Conservation (phyloP, 2,888 invertebrate species). For the Ferdinandea cuprea region DNA sequence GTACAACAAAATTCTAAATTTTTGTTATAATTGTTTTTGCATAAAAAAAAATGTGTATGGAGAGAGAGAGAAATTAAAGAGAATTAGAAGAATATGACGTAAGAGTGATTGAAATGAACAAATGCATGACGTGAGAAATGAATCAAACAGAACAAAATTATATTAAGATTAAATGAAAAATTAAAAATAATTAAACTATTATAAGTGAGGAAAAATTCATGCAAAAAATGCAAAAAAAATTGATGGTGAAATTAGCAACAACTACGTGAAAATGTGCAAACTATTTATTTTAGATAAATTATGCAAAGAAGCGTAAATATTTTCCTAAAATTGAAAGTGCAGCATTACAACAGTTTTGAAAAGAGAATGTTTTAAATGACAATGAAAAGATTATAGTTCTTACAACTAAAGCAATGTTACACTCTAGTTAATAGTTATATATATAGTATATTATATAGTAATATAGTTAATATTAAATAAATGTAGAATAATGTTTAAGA, state of each 20-base stretch:
- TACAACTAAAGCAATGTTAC: neutral
- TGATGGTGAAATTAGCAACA: conserved; percentile 51
- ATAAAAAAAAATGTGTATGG: conserved; percentile 57
- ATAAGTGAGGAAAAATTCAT: conserved; percentile 24
- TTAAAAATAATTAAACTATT: neutral
- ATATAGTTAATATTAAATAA: neutral
- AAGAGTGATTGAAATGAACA: conserved; percentile 68
- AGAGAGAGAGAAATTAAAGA: conserved; percentile 46
- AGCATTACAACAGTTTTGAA: neutral
- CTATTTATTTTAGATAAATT: conserved; percentile 20
- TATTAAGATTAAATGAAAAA: no score
- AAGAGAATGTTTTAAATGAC: no score
- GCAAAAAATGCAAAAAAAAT: conserved; percentile 22
- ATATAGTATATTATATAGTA: no score
- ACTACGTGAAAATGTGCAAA: conserved; percentile 68
- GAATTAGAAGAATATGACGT: conserved; percentile 40
- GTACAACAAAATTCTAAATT: conserved; percentile 13
- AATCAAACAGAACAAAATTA: conserved; percentile 28
- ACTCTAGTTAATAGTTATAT: no score
- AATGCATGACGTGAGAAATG: conserved; percentile 65
- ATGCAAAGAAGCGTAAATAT: conserved; percentile 2
- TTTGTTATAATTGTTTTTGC: conserved; percentile 25
- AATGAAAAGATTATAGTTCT: neutral
- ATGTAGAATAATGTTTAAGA: neutral
- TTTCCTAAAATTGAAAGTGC: conserved; percentile 2